These are phyloP conservation scores for Stichodactyla mertensii DNA, from an alignment of 64 coral and sea anemone genomes.

Conservation along the genomic window DNA sequence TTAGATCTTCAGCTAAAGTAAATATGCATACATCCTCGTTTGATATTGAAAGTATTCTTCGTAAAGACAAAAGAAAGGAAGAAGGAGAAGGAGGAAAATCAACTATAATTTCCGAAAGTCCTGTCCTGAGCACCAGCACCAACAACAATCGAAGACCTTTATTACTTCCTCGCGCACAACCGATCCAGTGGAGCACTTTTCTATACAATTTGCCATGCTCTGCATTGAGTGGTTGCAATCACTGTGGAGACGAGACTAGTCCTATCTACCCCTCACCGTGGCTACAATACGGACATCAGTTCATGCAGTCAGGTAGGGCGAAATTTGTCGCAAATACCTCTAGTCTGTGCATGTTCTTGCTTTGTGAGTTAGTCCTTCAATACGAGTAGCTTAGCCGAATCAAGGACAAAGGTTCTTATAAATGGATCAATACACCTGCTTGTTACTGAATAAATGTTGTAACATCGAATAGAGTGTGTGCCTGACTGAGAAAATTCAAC, in stretches of 20 bases:
- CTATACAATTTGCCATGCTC: slow-evolving; percentile 15
- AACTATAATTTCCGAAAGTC: not conserved
- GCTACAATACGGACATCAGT: slow-evolving; percentile 16
- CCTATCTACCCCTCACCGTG: slow-evolving; percentile 25
- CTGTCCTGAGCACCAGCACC: not conserved
- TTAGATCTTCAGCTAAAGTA: not conserved
- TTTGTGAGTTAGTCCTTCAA: too few species aligned
- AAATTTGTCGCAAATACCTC: too few species aligned
- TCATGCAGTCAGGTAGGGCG: slow-evolving; percentile 15
- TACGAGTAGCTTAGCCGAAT: not conserved
- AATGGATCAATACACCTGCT: not conserved
- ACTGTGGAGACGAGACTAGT: slow-evolving; percentile 9
- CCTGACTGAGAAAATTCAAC: too few species aligned
- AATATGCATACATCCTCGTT: slow-evolving; percentile 74
- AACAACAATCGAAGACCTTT: slow-evolving; percentile 54
- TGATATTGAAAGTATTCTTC: slow-evolving; percentile 75
- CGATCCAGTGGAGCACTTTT: slow-evolving; percentile 36
- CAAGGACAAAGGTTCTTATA: not conserved
- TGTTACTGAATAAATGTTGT: not conserved
- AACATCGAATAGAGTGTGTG: too few species aligned
- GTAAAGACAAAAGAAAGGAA: slow-evolving; percentile 47
- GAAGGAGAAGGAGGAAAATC: slow-evolving; percentile 36
- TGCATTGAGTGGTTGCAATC: not conserved
- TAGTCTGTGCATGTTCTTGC: too few species aligned
- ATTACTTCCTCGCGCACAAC: slow-evolving; percentile 63